Evolutionary conservation across 1,140 invertebrate genomes (phyloP).

Genomic region (Drosophila punjabiensis): DNA sequence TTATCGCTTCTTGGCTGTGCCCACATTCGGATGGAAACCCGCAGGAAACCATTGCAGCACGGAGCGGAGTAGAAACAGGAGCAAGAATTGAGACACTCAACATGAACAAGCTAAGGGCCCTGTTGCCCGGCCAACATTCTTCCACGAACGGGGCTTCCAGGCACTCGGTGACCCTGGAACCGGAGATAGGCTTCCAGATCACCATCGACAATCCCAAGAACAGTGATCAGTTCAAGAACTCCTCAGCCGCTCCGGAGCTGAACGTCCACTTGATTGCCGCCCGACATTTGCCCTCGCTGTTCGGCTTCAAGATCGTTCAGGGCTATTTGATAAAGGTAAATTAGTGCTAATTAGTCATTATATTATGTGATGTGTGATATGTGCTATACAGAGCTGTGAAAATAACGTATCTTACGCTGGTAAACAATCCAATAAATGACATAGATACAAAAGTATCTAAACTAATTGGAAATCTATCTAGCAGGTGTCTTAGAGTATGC

Average conservation of each 20-base stretch:
- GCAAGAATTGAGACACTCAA: background rate
- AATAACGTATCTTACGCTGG: constrained; percentile 5
- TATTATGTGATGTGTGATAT: constrained; percentile 11
- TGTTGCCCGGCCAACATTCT: constrained; percentile 68
- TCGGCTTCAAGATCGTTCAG: constrained; percentile 90
- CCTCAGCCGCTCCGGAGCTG: constrained; percentile 80
- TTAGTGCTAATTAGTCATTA: constrained; percentile 41
- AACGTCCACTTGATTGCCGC: constrained; percentile 91
- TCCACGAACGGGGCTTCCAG: constrained; percentile 41
- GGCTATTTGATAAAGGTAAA: constrained; percentile 91
- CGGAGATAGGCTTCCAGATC: constrained; percentile 91
- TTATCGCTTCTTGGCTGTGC: constrained; percentile 57
- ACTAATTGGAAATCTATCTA: constrained; percentile 4
- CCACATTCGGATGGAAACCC: constrained; percentile 46
- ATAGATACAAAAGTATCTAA: constrained; percentile 7
- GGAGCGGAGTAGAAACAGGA: constrained; percentile 19
- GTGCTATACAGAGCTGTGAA: constrained; percentile 2
- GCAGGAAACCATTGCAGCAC: constrained; percentile 16
- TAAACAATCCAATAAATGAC: constrained; percentile 9
- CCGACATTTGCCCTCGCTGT: constrained; percentile 90
- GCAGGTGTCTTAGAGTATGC: background rate
- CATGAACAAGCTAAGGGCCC: constrained; percentile 75
- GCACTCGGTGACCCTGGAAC: constrained; percentile 86
- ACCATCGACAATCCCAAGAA: constrained; percentile 86
- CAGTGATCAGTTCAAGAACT: constrained; percentile 61